A percentile compares a stretch with the other conserved stretches of the same genome.
Evolutionary conservation across 1,140 invertebrate species (phyloP).

Genomic region (Aphelenchoides avenae): DNA sequence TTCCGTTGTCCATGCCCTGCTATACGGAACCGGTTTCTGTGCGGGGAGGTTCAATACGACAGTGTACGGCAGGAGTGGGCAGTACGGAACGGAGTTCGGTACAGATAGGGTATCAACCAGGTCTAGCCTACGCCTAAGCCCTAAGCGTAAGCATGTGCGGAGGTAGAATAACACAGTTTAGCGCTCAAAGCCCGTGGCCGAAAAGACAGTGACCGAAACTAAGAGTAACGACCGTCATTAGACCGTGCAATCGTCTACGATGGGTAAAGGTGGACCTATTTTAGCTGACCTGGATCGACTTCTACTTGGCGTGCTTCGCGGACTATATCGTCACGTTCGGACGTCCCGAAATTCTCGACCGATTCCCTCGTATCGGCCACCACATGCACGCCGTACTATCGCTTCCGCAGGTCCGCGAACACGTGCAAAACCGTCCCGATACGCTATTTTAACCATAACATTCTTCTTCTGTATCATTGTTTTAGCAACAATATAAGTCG

Average conservation of each 20-base stretch:
- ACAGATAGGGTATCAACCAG: too few species aligned
- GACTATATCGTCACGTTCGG: slow-evolving; percentile 36
- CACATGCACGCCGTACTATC: slow-evolving; percentile 34
- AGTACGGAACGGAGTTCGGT: too few species aligned
- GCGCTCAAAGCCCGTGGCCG: background rate
- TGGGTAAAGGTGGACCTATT: slow-evolving; percentile 1
- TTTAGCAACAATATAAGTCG: too few species aligned
- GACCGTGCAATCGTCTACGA: background rate
- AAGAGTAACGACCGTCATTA: background rate
- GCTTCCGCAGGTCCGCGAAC: slow-evolving; percentile 38
- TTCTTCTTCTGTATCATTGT: too few species aligned
- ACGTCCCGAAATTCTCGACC: slow-evolving; percentile 26
- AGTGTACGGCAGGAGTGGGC: too few species aligned
- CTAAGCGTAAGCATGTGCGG: background rate
- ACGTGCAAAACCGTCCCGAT: slow-evolving; percentile 41
- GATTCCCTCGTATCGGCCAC: slow-evolving; percentile 32
- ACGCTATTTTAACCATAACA: slow-evolving; percentile 36
- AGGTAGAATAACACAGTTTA: background rate
- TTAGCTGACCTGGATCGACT: slow-evolving; percentile 42
- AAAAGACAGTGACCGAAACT: background rate
- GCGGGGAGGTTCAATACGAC: too few species aligned
- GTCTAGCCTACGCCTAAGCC: background rate
- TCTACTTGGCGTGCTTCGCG: slow-evolving; percentile 37
- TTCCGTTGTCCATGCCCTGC: too few species aligned
- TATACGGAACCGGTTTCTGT: too few species aligned